These are phyloP conservation scores for Bibio marci DNA, from an alignment of 2,888 invertebrate genomes.

Conservation along the genomic window DNA sequence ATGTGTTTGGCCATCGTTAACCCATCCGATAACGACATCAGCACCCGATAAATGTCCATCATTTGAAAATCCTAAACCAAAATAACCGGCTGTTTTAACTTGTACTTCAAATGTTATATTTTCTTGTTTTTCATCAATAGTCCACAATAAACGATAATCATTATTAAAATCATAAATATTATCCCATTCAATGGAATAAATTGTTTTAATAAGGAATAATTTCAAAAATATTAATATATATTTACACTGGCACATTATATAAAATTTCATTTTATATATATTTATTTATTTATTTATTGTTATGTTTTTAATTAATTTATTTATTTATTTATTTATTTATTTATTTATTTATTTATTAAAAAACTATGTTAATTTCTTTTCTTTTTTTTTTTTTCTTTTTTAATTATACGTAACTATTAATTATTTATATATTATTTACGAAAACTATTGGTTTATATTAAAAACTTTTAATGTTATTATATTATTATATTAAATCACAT, in stretches of 20 bases:
- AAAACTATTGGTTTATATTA: too few species aligned
- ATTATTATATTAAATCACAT: too few species aligned
- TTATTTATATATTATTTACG: too few species aligned
- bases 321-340: too few species aligned
- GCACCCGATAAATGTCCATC: conserved; percentile 64
- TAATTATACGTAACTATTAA: too few species aligned
- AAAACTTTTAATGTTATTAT: too few species aligned
- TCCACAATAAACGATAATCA: conserved; percentile 51
- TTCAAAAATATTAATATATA: conserved; percentile 3
- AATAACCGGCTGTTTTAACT: conserved; percentile 68
- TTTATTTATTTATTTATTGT: neutral
- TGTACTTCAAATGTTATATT: conserved; percentile 71
- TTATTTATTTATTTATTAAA: too few species aligned
- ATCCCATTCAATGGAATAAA: conserved; percentile 25
- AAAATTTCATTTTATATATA: conserved; percentile 1
- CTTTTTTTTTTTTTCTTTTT: too few species aligned
- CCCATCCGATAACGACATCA: conserved; percentile 82
- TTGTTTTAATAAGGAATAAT: neutral
- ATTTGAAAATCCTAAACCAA: conserved; percentile 72
- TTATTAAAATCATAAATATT: conserved; percentile 37
- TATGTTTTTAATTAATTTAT: too few species aligned
- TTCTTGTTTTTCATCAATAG: conserved; percentile 46
- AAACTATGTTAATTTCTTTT: too few species aligned
- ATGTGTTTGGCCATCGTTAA: conserved; percentile 62
- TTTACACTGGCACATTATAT: conserved; percentile 3